Evolutionary conservation across 2,113 vertebrate species (phyloP).

Genomic region (Excalfactoria chinensis): DNA sequence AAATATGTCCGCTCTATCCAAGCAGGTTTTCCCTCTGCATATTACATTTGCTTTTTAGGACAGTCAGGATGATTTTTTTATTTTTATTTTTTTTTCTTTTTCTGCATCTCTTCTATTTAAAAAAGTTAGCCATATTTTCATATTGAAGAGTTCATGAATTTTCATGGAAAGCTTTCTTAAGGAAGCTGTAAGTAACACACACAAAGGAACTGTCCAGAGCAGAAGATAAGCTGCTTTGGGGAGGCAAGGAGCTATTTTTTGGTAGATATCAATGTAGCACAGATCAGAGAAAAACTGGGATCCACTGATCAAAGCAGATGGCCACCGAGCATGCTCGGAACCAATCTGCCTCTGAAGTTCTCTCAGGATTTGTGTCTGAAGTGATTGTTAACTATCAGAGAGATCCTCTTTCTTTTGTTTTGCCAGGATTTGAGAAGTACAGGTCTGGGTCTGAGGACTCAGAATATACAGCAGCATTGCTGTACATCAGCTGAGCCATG

Average conservation of each 20-base stretch:
- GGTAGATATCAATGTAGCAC: background rate
- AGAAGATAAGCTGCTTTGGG: background rate
- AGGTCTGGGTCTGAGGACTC: background rate
- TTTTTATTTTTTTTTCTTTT: background rate
- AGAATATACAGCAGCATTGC: background rate
- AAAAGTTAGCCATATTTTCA: background rate
- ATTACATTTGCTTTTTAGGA: slow-evolving; percentile 54
- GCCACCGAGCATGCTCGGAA: background rate
- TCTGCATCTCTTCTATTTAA: background rate
- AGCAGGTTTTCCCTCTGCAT: slow-evolving; percentile 27
- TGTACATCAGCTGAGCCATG: slow-evolving; percentile 37
- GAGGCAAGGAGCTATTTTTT: background rate
- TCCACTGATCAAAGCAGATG: slow-evolving; percentile 10
- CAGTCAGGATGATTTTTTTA: background rate
- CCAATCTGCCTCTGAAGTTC: background rate
- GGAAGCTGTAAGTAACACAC: background rate
- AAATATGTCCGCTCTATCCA: slow-evolving; percentile 31
- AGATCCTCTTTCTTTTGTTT: background rate
- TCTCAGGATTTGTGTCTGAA: background rate
- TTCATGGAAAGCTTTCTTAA: background rate
- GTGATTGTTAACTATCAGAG: background rate
- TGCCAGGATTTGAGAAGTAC: background rate
- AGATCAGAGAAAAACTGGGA: slow-evolving; percentile 20
- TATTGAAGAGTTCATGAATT: background rate
- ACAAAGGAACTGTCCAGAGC: background rate